Percentiles rank a stretch among this genome's conserved stretches.
These are phyloP conservation scores for Epizoanthus illoricatus DNA, from an alignment of 92 coral and sea anemone species.

Conservation along the genomic window DNA sequence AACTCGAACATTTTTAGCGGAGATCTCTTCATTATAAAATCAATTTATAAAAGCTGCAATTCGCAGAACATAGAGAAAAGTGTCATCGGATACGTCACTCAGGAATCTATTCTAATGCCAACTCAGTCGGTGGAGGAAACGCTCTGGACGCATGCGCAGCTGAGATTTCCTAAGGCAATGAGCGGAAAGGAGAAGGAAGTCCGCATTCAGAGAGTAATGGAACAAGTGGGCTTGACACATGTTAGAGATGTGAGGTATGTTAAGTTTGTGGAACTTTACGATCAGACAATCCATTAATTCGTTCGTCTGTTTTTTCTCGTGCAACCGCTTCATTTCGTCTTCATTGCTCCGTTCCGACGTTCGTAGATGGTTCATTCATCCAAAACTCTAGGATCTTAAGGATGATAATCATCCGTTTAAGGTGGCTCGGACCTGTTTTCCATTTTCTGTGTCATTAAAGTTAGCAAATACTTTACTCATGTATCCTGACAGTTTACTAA, in stretches of 20 bases:
- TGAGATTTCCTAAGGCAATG: slow-evolving; percentile 6
- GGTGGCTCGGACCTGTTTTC: too few species aligned
- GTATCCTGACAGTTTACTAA: too few species aligned
- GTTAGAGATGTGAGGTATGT: slow-evolving; percentile 16
- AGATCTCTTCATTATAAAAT: slow-evolving; percentile 6
- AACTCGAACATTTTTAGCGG: slow-evolving; percentile 21
- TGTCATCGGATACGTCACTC: slow-evolving; percentile 37
- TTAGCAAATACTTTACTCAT: too few species aligned
- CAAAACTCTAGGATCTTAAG: too few species aligned
- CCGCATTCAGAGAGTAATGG: slow-evolving; percentile 17
- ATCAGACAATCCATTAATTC: too few species aligned
- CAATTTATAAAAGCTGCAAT: background rate
- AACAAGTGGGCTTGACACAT: slow-evolving; percentile 23
- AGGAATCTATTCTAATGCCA: slow-evolving; percentile 35
- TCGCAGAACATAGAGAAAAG: slow-evolving; percentile 1
- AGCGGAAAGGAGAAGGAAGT: background rate
- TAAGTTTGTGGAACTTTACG: too few species aligned
- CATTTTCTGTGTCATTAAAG: too few species aligned
- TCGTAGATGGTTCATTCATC: too few species aligned
- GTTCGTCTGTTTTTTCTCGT: too few species aligned
- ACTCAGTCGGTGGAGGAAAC: slow-evolving; percentile 32
- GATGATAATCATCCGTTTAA: too few species aligned
- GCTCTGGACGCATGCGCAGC: slow-evolving; percentile 16
- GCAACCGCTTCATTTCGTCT: too few species aligned
- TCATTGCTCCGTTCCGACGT: too few species aligned